phyloP scores from a whole-genome alignment of 2,888 invertebrate species.

The Acanthosepion lycidas region DNA sequence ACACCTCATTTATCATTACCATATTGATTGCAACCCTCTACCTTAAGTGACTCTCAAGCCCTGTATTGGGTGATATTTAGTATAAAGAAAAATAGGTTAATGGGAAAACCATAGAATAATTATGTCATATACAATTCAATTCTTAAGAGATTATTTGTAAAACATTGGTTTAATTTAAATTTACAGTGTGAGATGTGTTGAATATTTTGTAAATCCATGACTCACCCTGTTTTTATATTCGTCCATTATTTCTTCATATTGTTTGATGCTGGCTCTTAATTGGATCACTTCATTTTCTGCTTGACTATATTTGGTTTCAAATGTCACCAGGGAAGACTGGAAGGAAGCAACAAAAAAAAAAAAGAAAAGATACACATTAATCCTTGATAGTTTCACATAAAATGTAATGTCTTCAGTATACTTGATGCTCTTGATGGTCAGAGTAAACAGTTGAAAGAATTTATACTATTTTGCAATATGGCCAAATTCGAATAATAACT shows the following conservation, averaged over 20 bases:
- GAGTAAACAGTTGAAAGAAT: background rate
- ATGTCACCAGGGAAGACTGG: slow-evolving; percentile 65
- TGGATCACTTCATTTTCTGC: slow-evolving; percentile 68
- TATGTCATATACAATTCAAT: too few relatives aligned
- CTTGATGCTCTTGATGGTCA: background rate
- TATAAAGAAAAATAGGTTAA: too few relatives aligned
- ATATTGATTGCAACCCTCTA: too few relatives aligned
- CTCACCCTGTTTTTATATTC: slow-evolving; percentile 72
- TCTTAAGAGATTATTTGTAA: too few relatives aligned
- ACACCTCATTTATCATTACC: too few relatives aligned
- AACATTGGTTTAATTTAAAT: too few relatives aligned
- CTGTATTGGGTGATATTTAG: too few relatives aligned
- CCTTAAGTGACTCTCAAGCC: too few relatives aligned
- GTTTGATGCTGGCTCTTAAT: slow-evolving; percentile 67
- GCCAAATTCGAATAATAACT: too few relatives aligned
- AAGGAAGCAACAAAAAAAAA: slow-evolving; percentile 47
- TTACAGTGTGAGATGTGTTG: background rate
- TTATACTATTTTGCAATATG: background rate
- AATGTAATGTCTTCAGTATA: background rate
- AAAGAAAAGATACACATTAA: background rate
- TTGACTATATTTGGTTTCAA: slow-evolving; percentile 66
- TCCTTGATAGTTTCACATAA: slow-evolving; percentile 42
- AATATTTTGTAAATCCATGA: background rate
- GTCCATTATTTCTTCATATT: slow-evolving; percentile 70
- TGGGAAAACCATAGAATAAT: too few relatives aligned